Evolutionary conservation across 2,797 vertebrate genomes (phyloP).

Genomic region (Phyllotis vaccarum): DNA sequence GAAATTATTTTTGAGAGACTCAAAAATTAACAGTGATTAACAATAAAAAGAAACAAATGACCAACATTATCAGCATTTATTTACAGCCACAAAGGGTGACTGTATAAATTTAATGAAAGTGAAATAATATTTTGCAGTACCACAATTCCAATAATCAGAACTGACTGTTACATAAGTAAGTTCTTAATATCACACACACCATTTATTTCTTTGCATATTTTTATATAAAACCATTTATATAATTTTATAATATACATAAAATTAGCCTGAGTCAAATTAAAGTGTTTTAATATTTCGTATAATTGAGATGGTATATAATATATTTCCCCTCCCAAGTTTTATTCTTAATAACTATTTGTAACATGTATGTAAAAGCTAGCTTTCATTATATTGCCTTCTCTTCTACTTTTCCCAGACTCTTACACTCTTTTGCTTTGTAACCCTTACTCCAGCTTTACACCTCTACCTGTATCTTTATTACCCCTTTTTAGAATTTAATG

Average conservation of each 20-base stretch:
- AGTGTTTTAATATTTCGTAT: constrained; percentile 73
- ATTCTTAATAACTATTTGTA: too few species aligned
- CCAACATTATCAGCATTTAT: constrained; percentile 74
- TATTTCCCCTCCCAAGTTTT: too few species aligned
- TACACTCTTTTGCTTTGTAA: too few species aligned
- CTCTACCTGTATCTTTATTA: too few species aligned
- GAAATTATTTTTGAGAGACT: constrained; percentile 79
- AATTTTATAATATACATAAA: neutral
- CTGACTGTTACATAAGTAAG: neutral
- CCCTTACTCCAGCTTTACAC: too few species aligned
- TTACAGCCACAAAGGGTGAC: neutral
- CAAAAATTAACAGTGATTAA: constrained; percentile 84
- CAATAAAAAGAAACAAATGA: constrained; percentile 83
- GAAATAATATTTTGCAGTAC: neutral
- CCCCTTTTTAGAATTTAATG: too few species aligned
- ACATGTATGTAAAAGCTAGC: too few species aligned
- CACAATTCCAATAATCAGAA: neutral
- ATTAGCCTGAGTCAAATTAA: neutral
- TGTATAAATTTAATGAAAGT: neutral
- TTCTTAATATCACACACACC: neutral
- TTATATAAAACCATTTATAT: neutral
- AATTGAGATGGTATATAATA: too few species aligned
- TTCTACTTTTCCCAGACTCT: too few species aligned
- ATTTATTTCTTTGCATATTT: neutral
- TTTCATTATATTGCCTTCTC: too few species aligned